phyloP scores from a whole-genome alignment of 2,113 vertebrate species.

The Atlantisia rogersi region DNA sequence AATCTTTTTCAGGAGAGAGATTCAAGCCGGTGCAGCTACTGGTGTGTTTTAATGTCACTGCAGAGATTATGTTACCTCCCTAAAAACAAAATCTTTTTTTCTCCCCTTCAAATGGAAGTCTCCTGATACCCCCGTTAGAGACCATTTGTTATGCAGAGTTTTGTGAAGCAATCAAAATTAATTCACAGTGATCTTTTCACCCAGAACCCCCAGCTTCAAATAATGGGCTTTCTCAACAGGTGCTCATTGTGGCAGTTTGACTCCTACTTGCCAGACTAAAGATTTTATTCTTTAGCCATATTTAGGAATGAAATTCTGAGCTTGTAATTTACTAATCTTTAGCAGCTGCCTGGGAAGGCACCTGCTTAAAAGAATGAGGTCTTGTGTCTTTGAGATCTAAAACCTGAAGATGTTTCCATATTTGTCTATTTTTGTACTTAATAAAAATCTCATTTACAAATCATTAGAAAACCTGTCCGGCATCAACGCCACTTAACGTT shows the following conservation, averaged over 20 bases:
- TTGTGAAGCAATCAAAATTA: constrained; percentile 78
- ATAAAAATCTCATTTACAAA: neutral
- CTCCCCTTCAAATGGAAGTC: constrained; percentile 72
- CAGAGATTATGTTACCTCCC: constrained; percentile 89
- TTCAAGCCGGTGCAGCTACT: constrained; percentile 78
- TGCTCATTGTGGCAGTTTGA: constrained; percentile 72
- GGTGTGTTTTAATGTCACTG: constrained; percentile 89
- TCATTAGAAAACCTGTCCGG: neutral
- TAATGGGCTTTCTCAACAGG: constrained; percentile 82
- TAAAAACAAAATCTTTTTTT: constrained; percentile 77
- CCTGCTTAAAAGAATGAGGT: constrained; percentile 58
- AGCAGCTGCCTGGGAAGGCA: constrained; percentile 71
- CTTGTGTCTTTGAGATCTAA: constrained; percentile 7
- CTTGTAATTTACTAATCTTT: constrained; percentile 75
- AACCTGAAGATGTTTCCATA: neutral
- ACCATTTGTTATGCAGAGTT: constrained; percentile 77
- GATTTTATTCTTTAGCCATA: constrained; percentile 75
- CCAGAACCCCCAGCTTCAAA: constrained; percentile 69
- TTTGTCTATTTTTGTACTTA: constrained; percentile 3
- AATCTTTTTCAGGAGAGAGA: constrained; percentile 82
- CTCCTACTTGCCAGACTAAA: constrained; percentile 78
- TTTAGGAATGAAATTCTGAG: constrained; percentile 70
- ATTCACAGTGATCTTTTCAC: constrained; percentile 78
- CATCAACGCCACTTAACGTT: neutral
- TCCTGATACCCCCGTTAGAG: constrained; percentile 69